Conservation (phyloP, 2,113 vertebrate species). For the Apus apus region DNA sequence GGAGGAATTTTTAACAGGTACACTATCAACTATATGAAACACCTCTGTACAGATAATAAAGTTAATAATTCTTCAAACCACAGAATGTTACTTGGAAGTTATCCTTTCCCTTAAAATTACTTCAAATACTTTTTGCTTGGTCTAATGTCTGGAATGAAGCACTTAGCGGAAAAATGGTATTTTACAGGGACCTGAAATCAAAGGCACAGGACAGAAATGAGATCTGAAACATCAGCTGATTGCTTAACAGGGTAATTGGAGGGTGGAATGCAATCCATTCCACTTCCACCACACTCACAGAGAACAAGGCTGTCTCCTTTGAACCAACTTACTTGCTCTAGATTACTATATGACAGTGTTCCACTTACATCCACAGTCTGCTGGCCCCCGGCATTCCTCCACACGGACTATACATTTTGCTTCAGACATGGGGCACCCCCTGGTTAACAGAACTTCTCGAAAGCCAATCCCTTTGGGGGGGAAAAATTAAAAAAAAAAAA, state of each 20-base stretch:
- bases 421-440: slow-evolving; percentile 68
- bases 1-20: slow-evolving; percentile 17
- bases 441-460: slow-evolving; percentile 70
- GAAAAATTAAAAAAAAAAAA: not conserved
- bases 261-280: not conserved
- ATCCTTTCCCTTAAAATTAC: not conserved
- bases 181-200: not conserved
- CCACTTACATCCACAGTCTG: slow-evolving; percentile 68
- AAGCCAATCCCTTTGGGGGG: slow-evolving; percentile 53
- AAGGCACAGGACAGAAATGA: not conserved
- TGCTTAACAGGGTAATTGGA: not conserved
- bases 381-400: slow-evolving; percentile 51
- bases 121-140: not conserved
- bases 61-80: not conserved
- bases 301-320: not conserved
- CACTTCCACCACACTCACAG: not conserved
- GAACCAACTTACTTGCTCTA: not conserved
- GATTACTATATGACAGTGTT: not conserved
- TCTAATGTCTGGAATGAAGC: not conserved
- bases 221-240: slow-evolving; percentile 8
- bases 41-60: not conserved
- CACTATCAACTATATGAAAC: not conserved
- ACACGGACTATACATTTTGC: slow-evolving; percentile 58
- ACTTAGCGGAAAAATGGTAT: not conserved
- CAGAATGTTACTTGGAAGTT: not conserved